phyloP scores from a whole-genome alignment of 2,797 vertebrate genomes.

The Sebastes melanostomus region DNA sequence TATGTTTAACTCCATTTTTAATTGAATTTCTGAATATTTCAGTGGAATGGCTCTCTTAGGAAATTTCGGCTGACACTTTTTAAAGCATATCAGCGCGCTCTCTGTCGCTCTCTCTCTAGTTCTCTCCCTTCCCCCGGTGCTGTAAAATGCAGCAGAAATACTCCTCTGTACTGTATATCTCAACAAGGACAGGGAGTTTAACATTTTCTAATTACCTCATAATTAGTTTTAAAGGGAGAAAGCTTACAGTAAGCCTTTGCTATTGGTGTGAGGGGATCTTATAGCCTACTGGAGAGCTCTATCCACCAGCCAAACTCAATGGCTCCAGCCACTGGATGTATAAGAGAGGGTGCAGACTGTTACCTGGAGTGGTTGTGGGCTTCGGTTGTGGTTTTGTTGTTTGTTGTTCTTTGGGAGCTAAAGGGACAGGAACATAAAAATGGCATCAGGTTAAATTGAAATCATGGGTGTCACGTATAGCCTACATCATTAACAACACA shows the following conservation, averaged over 20 bases:
- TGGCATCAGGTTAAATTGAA: not conserved
- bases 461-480: not conserved
- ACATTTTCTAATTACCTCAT: conserved; percentile 72
- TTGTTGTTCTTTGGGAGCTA: conserved; percentile 24
- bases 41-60: conserved; percentile 51
- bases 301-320: conserved; percentile 25
- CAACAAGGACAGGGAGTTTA: conserved; percentile 41
- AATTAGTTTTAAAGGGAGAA: conserved; percentile 66
- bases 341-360: not conserved
- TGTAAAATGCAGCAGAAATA: conserved; percentile 38
- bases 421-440: conserved; percentile 1
- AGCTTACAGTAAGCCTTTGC: conserved; percentile 13
- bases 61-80: conserved; percentile 59
- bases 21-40: conserved; percentile 70
- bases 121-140: conserved; percentile 12
- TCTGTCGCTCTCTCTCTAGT: conserved; percentile 7
- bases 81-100: conserved; percentile 46
- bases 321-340: conserved; percentile 36
- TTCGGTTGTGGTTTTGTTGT: conserved; percentile 3
- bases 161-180: conserved; percentile 33
- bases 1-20: conserved; percentile 55
- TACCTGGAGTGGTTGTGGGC: conserved; percentile 37
- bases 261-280: conserved; percentile 12
- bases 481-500: not conserved
- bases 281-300: not conserved